Evolutionary conservation across 2,113 vertebrate genomes (phyloP).

Genomic region (Ramphastos sulfuratus): DNA sequence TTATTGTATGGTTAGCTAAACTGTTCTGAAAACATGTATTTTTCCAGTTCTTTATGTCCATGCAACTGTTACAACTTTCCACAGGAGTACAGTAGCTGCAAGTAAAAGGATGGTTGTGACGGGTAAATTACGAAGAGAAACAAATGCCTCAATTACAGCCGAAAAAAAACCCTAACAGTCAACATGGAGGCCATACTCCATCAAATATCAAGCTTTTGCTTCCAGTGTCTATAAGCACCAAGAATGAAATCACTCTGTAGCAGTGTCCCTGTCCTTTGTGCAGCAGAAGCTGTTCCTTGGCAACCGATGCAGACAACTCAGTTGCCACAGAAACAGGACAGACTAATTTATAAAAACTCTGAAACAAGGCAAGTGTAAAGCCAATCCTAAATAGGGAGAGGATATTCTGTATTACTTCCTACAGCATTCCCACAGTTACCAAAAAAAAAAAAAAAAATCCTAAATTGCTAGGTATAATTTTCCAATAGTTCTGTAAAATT

Average conservation of each 20-base stretch:
- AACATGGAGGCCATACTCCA: conserved; percentile 57
- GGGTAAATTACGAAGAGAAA: background rate
- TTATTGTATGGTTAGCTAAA: background rate
- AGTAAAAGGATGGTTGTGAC: background rate
- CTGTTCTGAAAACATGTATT: background rate
- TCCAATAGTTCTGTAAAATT: background rate
- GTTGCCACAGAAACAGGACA: conserved; percentile 86
- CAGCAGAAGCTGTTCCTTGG: conserved; percentile 88
- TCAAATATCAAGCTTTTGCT: background rate
- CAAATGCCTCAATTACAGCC: background rate
- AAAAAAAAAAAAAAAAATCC: background rate
- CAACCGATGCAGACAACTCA: conserved; percentile 86
- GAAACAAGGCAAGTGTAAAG: conserved; percentile 72
- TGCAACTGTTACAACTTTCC: background rate
- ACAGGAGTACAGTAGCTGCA: background rate
- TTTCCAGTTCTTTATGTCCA: background rate
- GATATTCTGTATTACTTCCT: background rate
- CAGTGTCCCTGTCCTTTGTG: conserved; percentile 78
- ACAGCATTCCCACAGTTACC: background rate
- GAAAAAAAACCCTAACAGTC: conserved; percentile 43
- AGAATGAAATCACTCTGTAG: conserved; percentile 81
- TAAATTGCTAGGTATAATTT: background rate
- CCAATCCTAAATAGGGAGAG: conserved; percentile 15
- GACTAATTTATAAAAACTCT: conserved; percentile 73
- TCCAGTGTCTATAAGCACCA: conserved; percentile 53